Evolutionary conservation across 2,888 invertebrate species (phyloP).

Genomic region (Amblyteles armatorius): DNA sequence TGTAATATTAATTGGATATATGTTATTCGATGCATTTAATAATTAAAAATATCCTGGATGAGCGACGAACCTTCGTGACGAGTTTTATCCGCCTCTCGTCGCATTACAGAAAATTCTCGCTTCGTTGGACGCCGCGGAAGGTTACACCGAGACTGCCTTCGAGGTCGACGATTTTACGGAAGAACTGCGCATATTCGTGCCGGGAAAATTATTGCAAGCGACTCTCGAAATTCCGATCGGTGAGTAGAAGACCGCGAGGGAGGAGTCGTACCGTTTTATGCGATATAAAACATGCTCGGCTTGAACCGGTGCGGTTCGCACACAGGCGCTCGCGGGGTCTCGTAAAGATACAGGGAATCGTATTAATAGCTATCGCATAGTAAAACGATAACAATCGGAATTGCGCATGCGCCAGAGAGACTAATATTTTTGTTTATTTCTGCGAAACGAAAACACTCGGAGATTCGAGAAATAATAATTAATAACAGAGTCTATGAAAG

Average conservation of each 20-base stretch:
- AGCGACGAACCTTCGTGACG: slow-evolving; percentile 26
- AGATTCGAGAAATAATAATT: slow-evolving; percentile 9
- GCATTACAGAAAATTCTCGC: slow-evolving; percentile 45
- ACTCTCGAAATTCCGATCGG: slow-evolving; percentile 71
- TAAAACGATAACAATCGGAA: slow-evolving; percentile 35
- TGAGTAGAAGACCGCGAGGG: slow-evolving; percentile 60
- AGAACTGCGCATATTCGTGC: slow-evolving; percentile 67
- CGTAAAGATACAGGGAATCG: slow-evolving; percentile 21
- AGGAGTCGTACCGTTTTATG: background rate
- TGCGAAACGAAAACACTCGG: slow-evolving; percentile 7
- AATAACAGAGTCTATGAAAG: background rate
- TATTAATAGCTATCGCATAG: slow-evolving; percentile 46
- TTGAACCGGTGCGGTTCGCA: background rate
- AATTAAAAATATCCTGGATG: too few species aligned
- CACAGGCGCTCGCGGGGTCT: background rate
- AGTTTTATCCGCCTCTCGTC: slow-evolving; percentile 3
- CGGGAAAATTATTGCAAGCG: slow-evolving; percentile 71
- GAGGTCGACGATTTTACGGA: slow-evolving; percentile 60
- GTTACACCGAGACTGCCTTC: slow-evolving; percentile 56
- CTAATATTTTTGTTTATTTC: slow-evolving; percentile 25
- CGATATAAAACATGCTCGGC: slow-evolving; percentile 12
- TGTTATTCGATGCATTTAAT: too few species aligned
- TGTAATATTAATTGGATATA: too few species aligned
- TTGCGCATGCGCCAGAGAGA: background rate
- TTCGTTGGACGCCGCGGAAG: slow-evolving; percentile 25